A percentile compares a stretch with the other conserved stretches of the same genome.
These are phyloP conservation scores for Bubo scandiacus DNA, from an alignment of 2,113 vertebrate species.

Conservation along the genomic window DNA sequence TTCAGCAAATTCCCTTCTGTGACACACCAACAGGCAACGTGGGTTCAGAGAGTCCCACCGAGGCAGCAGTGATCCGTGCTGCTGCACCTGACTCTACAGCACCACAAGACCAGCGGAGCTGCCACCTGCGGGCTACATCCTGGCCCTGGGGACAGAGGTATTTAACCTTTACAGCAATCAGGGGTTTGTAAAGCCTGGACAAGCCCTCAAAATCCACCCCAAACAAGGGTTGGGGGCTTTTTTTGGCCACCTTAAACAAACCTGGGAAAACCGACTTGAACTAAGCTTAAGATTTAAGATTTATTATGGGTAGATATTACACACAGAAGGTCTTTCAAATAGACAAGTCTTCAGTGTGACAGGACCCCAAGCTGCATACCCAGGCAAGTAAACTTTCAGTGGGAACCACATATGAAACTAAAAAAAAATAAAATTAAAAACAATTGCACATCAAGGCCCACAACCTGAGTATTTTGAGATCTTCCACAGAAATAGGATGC, in stretches of 20 bases:
- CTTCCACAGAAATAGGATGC: not conserved
- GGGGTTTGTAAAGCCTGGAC: not conserved
- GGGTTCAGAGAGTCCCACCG: accelerated
- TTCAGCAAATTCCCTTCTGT: not conserved
- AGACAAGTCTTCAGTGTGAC: not conserved
- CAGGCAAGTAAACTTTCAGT: not conserved
- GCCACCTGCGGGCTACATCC: not conserved
- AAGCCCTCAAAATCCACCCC: not conserved
- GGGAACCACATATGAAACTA: not conserved
- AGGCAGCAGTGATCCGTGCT: not conserved
- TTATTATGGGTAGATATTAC: not conserved
- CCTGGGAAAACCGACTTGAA: not conserved
- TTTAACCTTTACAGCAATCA: not conserved
- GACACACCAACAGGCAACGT: accelerated
- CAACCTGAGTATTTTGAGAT: not conserved
- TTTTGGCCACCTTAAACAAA: not conserved
- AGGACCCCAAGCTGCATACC: not conserved
- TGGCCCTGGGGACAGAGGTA: accelerated
- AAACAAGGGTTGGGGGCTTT: not conserved
- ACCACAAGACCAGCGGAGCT: not conserved
- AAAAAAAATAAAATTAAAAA: not conserved
- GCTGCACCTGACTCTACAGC: not conserved
- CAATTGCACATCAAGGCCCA: not conserved
- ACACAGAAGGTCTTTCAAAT: not conserved
- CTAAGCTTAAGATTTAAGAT: not conserved